These are phyloP conservation scores for Lampropteryx suffumata DNA, from an alignment of 2,888 invertebrate genomes.

Conservation along the genomic window DNA sequence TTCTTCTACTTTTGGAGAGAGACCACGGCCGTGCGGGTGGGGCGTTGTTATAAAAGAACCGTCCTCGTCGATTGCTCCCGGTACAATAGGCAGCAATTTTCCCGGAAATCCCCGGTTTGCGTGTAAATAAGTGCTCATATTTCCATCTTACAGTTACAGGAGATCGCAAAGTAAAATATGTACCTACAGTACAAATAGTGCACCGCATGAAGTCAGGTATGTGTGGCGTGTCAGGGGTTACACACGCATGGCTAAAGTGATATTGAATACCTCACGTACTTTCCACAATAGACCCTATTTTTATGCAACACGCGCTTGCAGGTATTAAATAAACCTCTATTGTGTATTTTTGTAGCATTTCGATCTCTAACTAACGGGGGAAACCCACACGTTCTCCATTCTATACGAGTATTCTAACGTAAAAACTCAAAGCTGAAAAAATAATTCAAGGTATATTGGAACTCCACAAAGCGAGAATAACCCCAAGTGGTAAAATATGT, in stretches of 20 bases:
- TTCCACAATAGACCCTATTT: slow-evolving; percentile 25
- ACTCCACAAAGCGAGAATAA: slow-evolving; percentile 13
- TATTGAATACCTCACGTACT: slow-evolving; percentile 33
- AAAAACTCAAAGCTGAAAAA: slow-evolving; percentile 17
- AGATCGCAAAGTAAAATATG: slow-evolving; percentile 1
- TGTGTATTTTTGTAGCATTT: slow-evolving; percentile 29
- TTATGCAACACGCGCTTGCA: slow-evolving; percentile 24
- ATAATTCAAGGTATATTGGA: slow-evolving; percentile 18
- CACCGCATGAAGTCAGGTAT: slow-evolving; percentile 48
- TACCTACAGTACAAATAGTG: slow-evolving; percentile 29
- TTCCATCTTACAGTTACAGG: slow-evolving; percentile 27
- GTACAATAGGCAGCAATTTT: slow-evolving; percentile 53
- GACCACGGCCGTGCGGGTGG: slow-evolving; percentile 36
- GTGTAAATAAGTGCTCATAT: slow-evolving; percentile 38
- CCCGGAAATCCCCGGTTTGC: slow-evolving; percentile 37
- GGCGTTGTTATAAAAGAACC: slow-evolving; percentile 49
- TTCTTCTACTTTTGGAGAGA: slow-evolving; percentile 57
- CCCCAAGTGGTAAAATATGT: slow-evolving; percentile 7
- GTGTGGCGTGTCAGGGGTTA: slow-evolving; percentile 45
- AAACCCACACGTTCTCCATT: slow-evolving; percentile 17
- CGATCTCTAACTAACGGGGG: slow-evolving; percentile 23
- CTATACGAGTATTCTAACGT: slow-evolving; percentile 2
- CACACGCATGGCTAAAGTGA: slow-evolving; percentile 29
- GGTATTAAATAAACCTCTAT: slow-evolving; percentile 25
- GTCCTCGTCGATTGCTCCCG: slow-evolving; percentile 31